phyloP scores from a whole-genome alignment of 2,888 invertebrate species.

The Xanthorhoe spadicearia region DNA sequence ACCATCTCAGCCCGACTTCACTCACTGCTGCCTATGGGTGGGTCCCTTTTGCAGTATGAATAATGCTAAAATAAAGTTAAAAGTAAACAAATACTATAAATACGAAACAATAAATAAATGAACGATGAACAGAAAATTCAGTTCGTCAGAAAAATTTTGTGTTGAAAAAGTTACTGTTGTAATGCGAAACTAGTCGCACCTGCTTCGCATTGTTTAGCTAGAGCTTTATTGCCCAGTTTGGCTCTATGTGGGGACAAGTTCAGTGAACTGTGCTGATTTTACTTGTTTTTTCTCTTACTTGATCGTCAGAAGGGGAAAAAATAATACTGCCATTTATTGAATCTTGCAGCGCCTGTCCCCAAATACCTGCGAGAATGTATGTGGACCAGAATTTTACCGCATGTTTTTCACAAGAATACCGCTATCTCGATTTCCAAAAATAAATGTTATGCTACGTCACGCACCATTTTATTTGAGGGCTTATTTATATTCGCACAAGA shows the following conservation, averaged over 20 bases:
- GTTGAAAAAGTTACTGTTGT: neutral
- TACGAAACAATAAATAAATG: too few species aligned
- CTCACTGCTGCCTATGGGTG: too few species aligned
- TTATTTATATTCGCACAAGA: slow-evolving; percentile 24
- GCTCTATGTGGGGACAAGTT: slow-evolving; percentile 46
- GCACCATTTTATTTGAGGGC: slow-evolving; percentile 35
- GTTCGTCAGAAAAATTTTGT: neutral
- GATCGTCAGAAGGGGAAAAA: slow-evolving; percentile 57
- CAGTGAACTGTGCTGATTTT: slow-evolving; percentile 53
- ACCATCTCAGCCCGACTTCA: too few species aligned
- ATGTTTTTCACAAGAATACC: slow-evolving; percentile 62
- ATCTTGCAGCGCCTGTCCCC: slow-evolving; percentile 64
- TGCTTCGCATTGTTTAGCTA: slow-evolving; percentile 27
- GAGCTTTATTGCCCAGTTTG: slow-evolving; percentile 37
- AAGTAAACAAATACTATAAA: too few species aligned
- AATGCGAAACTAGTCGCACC: neutral
- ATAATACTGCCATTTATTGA: slow-evolving; percentile 60
- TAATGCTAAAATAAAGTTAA: too few species aligned
- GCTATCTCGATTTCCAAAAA: slow-evolving; percentile 67
- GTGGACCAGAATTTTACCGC: slow-evolving; percentile 50
- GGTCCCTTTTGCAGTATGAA: too few species aligned
- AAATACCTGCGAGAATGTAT: slow-evolving; percentile 66
- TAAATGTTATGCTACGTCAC: slow-evolving; percentile 64
- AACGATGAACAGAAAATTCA: neutral
- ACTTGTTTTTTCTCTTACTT: slow-evolving; percentile 11